phyloP scores from a whole-genome alignment of 2,113 vertebrate species.

The Peromyscus leucopus region DNA sequence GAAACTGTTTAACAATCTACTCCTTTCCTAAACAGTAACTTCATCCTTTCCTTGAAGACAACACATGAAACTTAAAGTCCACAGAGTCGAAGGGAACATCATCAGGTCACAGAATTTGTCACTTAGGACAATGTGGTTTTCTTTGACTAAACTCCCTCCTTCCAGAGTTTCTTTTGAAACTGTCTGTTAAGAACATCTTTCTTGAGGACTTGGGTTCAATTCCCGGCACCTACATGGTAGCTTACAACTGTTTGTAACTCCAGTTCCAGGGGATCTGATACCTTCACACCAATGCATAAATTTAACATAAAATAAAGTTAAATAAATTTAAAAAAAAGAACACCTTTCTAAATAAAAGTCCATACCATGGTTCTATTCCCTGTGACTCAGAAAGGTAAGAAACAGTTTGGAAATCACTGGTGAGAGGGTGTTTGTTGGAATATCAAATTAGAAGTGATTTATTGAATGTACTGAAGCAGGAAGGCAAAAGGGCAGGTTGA shows the following conservation, averaged over 20 bases:
- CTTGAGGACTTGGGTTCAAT: neutral
- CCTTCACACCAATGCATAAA: too few relatives aligned
- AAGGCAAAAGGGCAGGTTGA: neutral
- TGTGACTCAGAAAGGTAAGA: neutral
- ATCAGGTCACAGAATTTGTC: neutral
- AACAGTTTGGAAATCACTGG: neutral
- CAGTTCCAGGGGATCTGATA: too few relatives aligned
- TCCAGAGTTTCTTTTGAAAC: neutral
- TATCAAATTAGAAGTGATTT: constrained; percentile 6
- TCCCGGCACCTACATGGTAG: too few relatives aligned
- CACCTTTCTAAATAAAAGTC: neutral
- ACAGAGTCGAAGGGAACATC: neutral
- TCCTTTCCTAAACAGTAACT: neutral
- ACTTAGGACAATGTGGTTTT: neutral
- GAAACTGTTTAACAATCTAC: neutral
- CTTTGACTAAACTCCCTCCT: neutral
- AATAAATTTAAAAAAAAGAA: neutral
- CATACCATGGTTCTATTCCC: neutral
- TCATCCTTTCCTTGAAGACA: neutral
- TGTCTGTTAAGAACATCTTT: neutral
- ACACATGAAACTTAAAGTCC: neutral
- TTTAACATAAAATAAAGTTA: too few relatives aligned
- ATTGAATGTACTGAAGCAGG: neutral
- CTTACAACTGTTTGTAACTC: too few relatives aligned
- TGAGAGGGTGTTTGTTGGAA: neutral